Evolutionary conservation across 2,113 vertebrate genomes (phyloP), one percentile per base, ranked within the genome.

Genomic region (Vicugna pacos): DNA sequence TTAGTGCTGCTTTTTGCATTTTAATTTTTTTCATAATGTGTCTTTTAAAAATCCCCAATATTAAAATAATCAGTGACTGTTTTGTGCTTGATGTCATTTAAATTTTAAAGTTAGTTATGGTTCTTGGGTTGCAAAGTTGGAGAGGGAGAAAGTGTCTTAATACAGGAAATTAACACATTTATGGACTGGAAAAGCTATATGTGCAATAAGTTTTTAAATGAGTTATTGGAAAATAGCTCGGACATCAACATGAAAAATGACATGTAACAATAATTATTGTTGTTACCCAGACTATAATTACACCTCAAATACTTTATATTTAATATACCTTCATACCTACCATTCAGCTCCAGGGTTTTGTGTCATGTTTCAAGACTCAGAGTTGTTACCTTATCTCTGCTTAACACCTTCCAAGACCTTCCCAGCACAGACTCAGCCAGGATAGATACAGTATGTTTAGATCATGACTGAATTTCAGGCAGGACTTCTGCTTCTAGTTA

Each of bases 1-100:
- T 93, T 95, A 91, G 50, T 93, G 83, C 89, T 89, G 84, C 72
- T 75, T 93, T 91, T 96, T 95, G 93, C 94, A 97, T 96, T 94
- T 95, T 96, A 93, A 97, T 94, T 94, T 96, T 42, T 92, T 89
- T 97, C 48, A 89, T 89, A 65, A 84, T 90, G 70, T 88, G 46
- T 87, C 46, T 69, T 95, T 91, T 96, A 95, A 96, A 89, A 89
- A 77, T 16, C 19, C 24, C 62, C 72, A 94, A 5, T 88, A 75
- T 95, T 96, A 95, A 96, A 97, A 96, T 98, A 50, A 86, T 96
- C 73, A 91, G 76, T 85, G 67, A 64, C 62, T 92, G 15, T 85
- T 96, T 89, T 83, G 67, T 89, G 50, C 52, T 48, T 75, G 26
- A 75, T 96, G 91, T 88, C 79, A 69, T 86, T 97, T 94, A 94